These are phyloP conservation scores for Actinia equina DNA, from an alignment of 64 coral and sea anemone genomes.

Conservation along the genomic window DNA sequence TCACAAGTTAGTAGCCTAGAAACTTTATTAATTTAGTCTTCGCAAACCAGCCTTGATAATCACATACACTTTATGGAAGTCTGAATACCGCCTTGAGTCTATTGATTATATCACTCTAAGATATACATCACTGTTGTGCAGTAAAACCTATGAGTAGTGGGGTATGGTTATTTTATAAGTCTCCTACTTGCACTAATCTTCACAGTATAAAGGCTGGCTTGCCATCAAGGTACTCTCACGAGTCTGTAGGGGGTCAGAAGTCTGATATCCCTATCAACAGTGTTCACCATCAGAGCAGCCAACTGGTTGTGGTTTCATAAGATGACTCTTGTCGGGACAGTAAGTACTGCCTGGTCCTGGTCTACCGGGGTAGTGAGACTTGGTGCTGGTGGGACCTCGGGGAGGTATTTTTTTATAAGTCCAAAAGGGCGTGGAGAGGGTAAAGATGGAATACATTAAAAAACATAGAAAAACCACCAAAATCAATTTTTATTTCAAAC, in stretches of 20 bases:
- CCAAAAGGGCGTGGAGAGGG: not conserved
- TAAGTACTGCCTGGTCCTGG: not conserved
- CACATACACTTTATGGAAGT: not conserved
- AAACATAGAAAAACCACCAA: not conserved
- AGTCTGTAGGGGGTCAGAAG: not conserved
- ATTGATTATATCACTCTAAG: not conserved
- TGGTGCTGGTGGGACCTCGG: conserved; percentile 4
- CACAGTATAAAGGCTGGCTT: not conserved
- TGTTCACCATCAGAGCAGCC: not conserved
- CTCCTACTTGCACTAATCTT: not conserved
- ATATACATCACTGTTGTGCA: not conserved
- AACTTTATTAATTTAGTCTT: conserved; percentile 1
- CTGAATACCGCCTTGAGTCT: not conserved
- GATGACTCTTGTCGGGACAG: not conserved
- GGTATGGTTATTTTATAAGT: not conserved
- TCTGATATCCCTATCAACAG: not conserved
- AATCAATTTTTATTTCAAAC: not conserved
- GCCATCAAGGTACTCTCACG: conserved; percentile 1
- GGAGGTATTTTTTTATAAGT: not conserved
- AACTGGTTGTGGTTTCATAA: not conserved
- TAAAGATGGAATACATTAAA: not conserved
- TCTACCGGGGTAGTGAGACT: conserved; percentile 2
- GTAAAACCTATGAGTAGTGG: conserved; percentile 8
- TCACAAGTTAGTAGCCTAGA: conserved; percentile 1
- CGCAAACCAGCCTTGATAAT: not conserved